A percentile compares a stretch with the other conserved stretches of the same genome.
These are phyloP conservation scores for Cyclophora punctaria DNA, from an alignment of 2,888 invertebrate genomes.

Conservation along the genomic window DNA sequence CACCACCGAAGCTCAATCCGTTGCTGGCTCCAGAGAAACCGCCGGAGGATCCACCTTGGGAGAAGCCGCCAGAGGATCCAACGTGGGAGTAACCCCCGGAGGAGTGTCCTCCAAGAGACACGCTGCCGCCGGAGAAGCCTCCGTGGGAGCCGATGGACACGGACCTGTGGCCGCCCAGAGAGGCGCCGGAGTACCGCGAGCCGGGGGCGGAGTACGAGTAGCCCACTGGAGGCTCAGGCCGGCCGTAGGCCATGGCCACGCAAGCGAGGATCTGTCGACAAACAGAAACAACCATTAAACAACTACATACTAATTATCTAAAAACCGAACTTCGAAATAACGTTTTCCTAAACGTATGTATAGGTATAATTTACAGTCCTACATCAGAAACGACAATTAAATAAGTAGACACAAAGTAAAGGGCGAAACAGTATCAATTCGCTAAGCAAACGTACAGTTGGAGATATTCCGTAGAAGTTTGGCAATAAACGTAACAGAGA, in stretches of 20 bases:
- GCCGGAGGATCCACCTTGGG: slow-evolving; percentile 26
- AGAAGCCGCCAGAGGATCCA: slow-evolving; percentile 20
- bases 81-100: slow-evolving; percentile 32
- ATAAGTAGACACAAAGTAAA: slow-evolving; percentile 12
- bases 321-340: no score
- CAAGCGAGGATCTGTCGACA: slow-evolving; percentile 65
- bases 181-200: slow-evolving; percentile 37
- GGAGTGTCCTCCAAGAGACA: slow-evolving; percentile 41
- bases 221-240: slow-evolving; percentile 69
- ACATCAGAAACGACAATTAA: slow-evolving; percentile 7
- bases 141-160: slow-evolving; percentile 35
- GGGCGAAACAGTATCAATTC: slow-evolving; percentile 36
- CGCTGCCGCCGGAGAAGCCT: slow-evolving; percentile 34
- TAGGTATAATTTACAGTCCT: no score
- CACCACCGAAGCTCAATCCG: slow-evolving; percentile 46
- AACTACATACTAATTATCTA: no score
- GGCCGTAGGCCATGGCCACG: slow-evolving; percentile 63
- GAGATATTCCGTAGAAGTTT: slow-evolving; percentile 20
- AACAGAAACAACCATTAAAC: slow-evolving; percentile 6
- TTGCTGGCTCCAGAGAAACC: slow-evolving; percentile 28
- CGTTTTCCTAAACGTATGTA: no score
- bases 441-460: slow-evolving; percentile 30
- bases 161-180: slow-evolving; percentile 38
- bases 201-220: slow-evolving; percentile 64
- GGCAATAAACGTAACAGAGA: slow-evolving; percentile 29